phyloP scores from a whole-genome alignment of 1,140 invertebrate genomes.

The Trichogramma pretiosum region DNA sequence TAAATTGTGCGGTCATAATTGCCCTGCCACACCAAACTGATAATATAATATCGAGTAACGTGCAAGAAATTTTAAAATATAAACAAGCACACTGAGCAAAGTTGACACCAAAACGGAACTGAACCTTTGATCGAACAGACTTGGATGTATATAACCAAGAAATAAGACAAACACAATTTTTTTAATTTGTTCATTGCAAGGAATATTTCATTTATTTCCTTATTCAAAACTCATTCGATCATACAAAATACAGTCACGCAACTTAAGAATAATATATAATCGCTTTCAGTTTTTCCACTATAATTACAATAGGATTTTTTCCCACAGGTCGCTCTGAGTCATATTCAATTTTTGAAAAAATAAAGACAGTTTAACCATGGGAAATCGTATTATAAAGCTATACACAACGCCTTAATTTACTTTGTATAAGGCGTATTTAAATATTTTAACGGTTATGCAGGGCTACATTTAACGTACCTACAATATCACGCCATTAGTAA shows the following conservation, averaged over 20 bases:
- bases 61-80: conserved; percentile 36
- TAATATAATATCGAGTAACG: conserved; percentile 23
- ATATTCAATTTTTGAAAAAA: conserved; percentile 8
- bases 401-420: conserved; percentile 10
- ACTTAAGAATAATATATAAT: conserved; percentile 32
- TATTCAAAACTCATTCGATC: conserved; percentile 38
- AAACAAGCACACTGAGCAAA: conserved; percentile 53
- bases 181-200: conserved; percentile 34
- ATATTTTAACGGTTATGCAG: no score
- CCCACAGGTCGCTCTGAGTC: not conserved
- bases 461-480: no score
- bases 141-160: conserved; percentile 48
- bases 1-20: conserved; percentile 43
- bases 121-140: conserved; percentile 48
- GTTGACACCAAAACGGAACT: conserved; percentile 56
- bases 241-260: conserved; percentile 47
- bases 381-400: conserved; percentile 12
- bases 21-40: conserved; percentile 51
- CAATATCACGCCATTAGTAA: no score
- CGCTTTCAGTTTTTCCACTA: conserved; percentile 6
- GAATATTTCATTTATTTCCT: conserved; percentile 44
- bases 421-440: no score
- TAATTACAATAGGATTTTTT: conserved; percentile 29
- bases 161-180: conserved; percentile 44
- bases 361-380: conserved; percentile 4